Percentiles rank a stretch among this genome's conserved stretches.
phyloP scores from a whole-genome alignment of 2,888 invertebrate genomes.

The Sympetrum striolatum region DNA sequence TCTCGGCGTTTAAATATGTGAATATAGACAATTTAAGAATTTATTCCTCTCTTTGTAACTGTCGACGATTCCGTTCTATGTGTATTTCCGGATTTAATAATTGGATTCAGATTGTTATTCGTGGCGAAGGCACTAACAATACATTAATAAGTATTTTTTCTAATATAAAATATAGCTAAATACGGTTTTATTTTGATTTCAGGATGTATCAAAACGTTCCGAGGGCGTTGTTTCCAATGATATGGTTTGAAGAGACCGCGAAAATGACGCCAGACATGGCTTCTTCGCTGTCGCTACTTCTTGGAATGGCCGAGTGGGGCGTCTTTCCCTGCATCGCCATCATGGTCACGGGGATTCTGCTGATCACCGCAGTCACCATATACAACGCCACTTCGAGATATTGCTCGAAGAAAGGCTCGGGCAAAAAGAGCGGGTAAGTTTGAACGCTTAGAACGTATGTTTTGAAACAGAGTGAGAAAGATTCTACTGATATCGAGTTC shows the following conservation, averaged over 20 bases:
- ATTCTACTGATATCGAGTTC: no score
- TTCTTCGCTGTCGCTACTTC: slow-evolving; percentile 62
- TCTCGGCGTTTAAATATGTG: no score
- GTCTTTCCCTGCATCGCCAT: background rate
- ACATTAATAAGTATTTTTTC: background rate
- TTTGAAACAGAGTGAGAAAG: no score
- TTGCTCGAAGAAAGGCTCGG: background rate
- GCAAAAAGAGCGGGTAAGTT: background rate
- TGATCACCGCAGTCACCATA: background rate
- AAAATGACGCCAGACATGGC: slow-evolving; percentile 66
- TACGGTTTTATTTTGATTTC: slow-evolving; percentile 52
- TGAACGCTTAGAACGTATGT: no score
- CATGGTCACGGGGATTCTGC: background rate
- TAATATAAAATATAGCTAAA: background rate
- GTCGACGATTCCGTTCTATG: no score
- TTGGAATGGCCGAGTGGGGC: slow-evolving; percentile 51
- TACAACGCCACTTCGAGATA: background rate
- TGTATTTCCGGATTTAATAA: no score
- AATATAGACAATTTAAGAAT: no score
- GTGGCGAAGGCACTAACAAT: background rate
- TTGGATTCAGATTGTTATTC: no score
- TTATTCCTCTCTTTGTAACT: no score
- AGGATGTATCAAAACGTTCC: slow-evolving; percentile 74
- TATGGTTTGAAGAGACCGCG: slow-evolving; percentile 80
- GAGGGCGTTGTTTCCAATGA: slow-evolving; percentile 73